Percentiles rank a stretch among this genome's conserved stretches.
Evolutionary conservation across 35 echinoderm and acorn worm species (phyloP).

Genomic region (Strongylocentrotus purpuratus): DNA sequence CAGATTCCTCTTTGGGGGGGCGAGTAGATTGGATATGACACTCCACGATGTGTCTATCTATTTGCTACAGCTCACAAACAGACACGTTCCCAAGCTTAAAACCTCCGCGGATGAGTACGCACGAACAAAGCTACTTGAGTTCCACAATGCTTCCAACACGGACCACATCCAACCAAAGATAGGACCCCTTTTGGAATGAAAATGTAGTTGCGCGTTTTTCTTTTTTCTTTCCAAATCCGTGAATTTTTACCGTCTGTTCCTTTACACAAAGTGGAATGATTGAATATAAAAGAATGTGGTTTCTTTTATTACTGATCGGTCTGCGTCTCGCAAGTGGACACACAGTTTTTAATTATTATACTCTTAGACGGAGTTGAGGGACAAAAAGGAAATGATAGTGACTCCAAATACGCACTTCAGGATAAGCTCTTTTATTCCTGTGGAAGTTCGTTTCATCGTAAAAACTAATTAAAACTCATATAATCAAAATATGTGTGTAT

Average conservation of each 20-base stretch:
- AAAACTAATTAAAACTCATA: too few relatives aligned
- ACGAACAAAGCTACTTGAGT: conserved; percentile 25
- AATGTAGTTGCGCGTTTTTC: neutral
- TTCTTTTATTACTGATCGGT: neutral
- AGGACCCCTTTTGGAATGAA: neutral
- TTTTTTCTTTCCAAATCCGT: neutral
- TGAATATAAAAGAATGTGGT: conserved; percentile 3
- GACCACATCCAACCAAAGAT: neutral
- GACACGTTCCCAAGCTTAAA: conserved; percentile 12
- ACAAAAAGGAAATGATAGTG: neutral
- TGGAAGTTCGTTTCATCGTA: too few relatives aligned
- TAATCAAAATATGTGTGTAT: too few relatives aligned
- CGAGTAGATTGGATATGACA: neutral
- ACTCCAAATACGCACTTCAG: neutral
- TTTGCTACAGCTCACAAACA: neutral
- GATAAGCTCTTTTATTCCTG: too few relatives aligned
- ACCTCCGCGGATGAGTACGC: conserved; percentile 18
- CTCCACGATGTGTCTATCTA: neutral
- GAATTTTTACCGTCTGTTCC: neutral
- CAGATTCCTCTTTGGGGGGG: neutral
- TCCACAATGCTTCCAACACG: neutral
- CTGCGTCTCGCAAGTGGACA: neutral
- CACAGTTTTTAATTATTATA: neutral
- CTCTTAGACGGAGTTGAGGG: neutral
- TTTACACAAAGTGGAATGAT: neutral